Evolutionary conservation across 2,113 vertebrate genomes (phyloP).

Genomic region (Aptenodytes patagonicus): DNA sequence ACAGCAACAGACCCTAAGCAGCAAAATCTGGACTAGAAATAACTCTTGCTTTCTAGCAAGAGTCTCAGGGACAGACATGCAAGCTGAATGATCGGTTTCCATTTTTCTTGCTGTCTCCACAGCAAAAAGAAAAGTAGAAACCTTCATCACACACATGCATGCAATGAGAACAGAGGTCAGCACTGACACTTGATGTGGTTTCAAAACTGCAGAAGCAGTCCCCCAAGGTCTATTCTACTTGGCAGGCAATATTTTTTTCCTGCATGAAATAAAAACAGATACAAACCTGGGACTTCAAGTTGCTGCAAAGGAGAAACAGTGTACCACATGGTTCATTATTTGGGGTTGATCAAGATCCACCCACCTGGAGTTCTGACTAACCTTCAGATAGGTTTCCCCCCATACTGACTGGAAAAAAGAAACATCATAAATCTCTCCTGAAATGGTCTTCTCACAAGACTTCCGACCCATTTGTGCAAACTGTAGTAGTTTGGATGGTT

Average conservation of each 20-base stretch:
- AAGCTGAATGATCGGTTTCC: not conserved
- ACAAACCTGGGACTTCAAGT: not conserved
- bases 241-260: not conserved
- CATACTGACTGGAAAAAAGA: not conserved
- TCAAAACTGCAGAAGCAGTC: not conserved
- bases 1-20: not conserved
- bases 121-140: not conserved
- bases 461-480: fast-evolving
- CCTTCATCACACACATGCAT: not conserved
- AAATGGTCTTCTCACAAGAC: not conserved
- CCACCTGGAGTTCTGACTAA: not conserved
- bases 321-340: not conserved
- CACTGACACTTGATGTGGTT: not conserved
- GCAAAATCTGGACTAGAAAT: not conserved
- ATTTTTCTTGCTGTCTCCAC: not conserved
- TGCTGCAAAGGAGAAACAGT: not conserved
- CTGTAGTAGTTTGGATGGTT: not conserved
- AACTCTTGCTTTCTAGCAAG: not conserved
- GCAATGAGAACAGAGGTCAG: not conserved
- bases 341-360: not conserved
- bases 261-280: not conserved
- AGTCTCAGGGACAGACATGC: not conserved
- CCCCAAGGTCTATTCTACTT: not conserved
- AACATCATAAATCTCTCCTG: not conserved
- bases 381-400: not conserved